These are phyloP conservation scores for Rhaphigaster nebulosa DNA, from an alignment of 2,888 invertebrate species.

Conservation along the genomic window DNA sequence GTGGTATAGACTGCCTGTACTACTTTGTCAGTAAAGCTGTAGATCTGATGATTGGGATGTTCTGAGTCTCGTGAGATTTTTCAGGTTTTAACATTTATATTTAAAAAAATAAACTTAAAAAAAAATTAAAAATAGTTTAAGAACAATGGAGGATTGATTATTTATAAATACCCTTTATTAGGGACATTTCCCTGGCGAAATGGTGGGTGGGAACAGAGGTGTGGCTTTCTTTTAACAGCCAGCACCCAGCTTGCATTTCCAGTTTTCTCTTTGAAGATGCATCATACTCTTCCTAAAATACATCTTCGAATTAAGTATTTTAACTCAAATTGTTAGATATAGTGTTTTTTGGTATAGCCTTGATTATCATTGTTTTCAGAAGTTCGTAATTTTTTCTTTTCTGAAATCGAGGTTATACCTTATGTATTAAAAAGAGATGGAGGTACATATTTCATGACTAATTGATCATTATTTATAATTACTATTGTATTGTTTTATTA, in stretches of 20 bases:
- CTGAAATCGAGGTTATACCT: slow-evolving; percentile 56
- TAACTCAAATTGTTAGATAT: slow-evolving; percentile 52
- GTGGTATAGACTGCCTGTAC: slow-evolving; percentile 29
- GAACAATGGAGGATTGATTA: slow-evolving; percentile 47
- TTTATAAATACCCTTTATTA: slow-evolving; percentile 31
- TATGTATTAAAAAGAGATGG: slow-evolving; percentile 57
- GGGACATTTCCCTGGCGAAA: not conserved
- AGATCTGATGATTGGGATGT: slow-evolving; percentile 53
- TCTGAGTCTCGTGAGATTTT: slow-evolving; percentile 57
- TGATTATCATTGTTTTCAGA: slow-evolving; percentile 48
- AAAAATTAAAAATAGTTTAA: slow-evolving; percentile 1
- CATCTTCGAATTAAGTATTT: slow-evolving; percentile 47
- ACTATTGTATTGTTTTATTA: slow-evolving; percentile 58
- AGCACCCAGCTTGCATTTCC: slow-evolving; percentile 55
- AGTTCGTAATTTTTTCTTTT: slow-evolving; percentile 35
- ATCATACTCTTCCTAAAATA: slow-evolving; percentile 49
- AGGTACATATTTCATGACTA: slow-evolving; percentile 60
- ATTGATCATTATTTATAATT: slow-evolving; percentile 59
- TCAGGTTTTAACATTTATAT: slow-evolving; percentile 53
- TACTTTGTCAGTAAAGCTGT: slow-evolving; percentile 27
- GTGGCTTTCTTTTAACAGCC: slow-evolving; percentile 41
- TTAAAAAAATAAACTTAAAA: slow-evolving; percentile 9
- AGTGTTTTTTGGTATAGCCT: slow-evolving; percentile 52
- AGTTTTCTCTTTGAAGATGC: slow-evolving; percentile 51
- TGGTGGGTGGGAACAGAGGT: slow-evolving; percentile 43